Conservation (phyloP, 2,113 vertebrate genomes). For the Siniperca chuatsi region DNA sequence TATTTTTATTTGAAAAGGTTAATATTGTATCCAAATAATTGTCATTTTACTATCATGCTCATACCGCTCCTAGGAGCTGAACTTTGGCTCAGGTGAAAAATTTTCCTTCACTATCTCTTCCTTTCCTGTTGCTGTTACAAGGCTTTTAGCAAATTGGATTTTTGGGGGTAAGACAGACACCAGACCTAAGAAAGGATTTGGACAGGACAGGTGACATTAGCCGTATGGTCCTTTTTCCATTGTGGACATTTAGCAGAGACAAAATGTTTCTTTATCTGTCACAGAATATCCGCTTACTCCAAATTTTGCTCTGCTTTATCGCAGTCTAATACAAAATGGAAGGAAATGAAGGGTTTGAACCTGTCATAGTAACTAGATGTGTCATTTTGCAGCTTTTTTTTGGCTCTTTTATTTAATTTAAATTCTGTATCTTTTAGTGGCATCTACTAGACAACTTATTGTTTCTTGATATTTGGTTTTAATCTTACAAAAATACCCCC, state of each 20-base stretch:
- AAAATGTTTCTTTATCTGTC: conserved; percentile 49
- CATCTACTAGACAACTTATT: neutral
- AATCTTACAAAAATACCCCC: neutral
- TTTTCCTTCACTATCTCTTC: neutral
- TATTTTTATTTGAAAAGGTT: neutral
- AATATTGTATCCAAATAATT: neutral
- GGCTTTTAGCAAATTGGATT: conserved; percentile 29
- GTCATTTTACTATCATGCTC: neutral
- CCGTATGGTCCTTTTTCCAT: conserved; percentile 26
- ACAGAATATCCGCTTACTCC: conserved; percentile 20
- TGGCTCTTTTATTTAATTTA: neutral
- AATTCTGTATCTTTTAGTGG: neutral
- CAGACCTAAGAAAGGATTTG: conserved; percentile 24
- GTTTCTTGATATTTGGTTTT: neutral
- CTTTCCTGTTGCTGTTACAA: conserved; percentile 37
- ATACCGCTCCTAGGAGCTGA: neutral
- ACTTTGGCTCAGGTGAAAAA: conserved; percentile 18
- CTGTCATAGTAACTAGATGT: neutral
- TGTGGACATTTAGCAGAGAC: conserved; percentile 26
- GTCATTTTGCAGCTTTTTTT: neutral
- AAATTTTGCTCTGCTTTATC: neutral
- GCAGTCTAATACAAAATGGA: neutral
- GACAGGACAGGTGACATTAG: conserved; percentile 49
- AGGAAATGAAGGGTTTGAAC: neutral
- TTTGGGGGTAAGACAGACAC: conserved; percentile 37